A percentile compares a stretch with the other conserved stretches of the same genome.
phyloP scores from a whole-genome alignment of 2,888 invertebrate genomes.

The Endomychus coccineus region DNA sequence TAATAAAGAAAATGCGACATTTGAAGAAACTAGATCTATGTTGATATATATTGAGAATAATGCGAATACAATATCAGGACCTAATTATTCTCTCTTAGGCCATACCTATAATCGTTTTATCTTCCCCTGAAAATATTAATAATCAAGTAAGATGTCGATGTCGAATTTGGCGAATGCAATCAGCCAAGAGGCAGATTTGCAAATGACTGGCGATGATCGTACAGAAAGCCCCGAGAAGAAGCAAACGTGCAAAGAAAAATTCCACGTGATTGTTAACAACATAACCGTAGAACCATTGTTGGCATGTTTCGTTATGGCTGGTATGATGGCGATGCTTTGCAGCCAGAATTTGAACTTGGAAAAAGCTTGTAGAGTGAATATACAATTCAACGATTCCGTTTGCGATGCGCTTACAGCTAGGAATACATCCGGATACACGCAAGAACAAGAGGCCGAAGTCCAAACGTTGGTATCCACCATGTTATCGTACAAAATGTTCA shows the following conservation, averaged over 20 bases:
- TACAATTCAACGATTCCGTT: conserved; percentile 57
- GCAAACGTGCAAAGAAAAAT: conserved; percentile 35
- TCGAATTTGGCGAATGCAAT: too few relatives aligned
- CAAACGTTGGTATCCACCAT: conserved; percentile 37
- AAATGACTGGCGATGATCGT: too few relatives aligned
- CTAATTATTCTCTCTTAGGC: too few relatives aligned
- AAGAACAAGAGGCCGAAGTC: conserved; percentile 50
- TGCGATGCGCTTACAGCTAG: conserved; percentile 66
- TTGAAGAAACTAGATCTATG: too few relatives aligned
- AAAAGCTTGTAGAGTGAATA: conserved; percentile 75
- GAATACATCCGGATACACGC: conserved; percentile 54
- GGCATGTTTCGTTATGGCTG: conserved; percentile 56
- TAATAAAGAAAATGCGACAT: too few relatives aligned
- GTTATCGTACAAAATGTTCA: conserved; percentile 50
- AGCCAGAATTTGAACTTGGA: conserved; percentile 76
- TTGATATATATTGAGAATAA: too few relatives aligned
- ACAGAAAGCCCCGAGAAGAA: too few relatives aligned
- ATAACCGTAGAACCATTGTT: conserved; percentile 66
- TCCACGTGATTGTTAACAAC: conserved; percentile 49
- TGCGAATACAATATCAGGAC: too few relatives aligned
- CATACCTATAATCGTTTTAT: too few relatives aligned
- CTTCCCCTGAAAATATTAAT: too few relatives aligned
- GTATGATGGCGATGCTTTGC: conserved; percentile 56
- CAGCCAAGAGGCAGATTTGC: too few relatives aligned
- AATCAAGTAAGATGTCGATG: too few relatives aligned